Evolutionary conservation across 2,888 invertebrate species (phyloP), one percentile per base, ranked within the genome.

Genomic region (Ichneumon xanthorius): DNA sequence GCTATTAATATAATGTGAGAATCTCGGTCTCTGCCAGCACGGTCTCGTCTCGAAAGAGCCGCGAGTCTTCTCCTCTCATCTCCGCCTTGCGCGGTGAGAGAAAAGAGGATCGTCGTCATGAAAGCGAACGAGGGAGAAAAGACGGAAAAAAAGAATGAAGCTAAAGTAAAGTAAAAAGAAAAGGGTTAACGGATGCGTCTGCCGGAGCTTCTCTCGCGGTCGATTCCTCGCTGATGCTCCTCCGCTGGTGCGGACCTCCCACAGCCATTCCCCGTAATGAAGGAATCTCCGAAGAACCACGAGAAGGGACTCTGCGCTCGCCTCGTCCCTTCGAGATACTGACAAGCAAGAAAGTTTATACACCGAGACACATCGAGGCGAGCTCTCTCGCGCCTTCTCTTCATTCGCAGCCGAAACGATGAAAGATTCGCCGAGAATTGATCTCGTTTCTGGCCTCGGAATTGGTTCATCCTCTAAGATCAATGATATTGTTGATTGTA

Each of bases 1-100:
- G 87, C 89, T 90, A 90, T 90, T 90, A 90, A 90, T 90, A 90
- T 87, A 88, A 88, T 84, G 87, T 86, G 84, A 83, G 79, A 86
- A 84, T 86, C 72, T 84, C 80, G 78, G 78, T 86, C 81, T 86
- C 79, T 73, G 75, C 72, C 80, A 80, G 79, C 71, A 50, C 75
- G 82, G 84, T 84, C 68, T 84, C 76, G 19, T 72, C 72, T 72
- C 58, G 75, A 65, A 58, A 58, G 58, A 58, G 61, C 16, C 71
- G 50, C 67, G 73, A 16, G 45, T 45, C 45, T 16, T 45, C 45
- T 14, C 45, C 45, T 45, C 45, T 45, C 45, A 45, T 45, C 45
- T 45, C 16, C 45, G 45, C 45, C 14, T 45, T 61, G 58, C 72
- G 65, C 40, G 55, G 37, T 63, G 65, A 79, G 61, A 63, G 61